Evolutionary conservation across 2,113 vertebrate species (phyloP), one percentile per base, ranked within the genome.

Genomic region (Thunnus maccoyii): DNA sequence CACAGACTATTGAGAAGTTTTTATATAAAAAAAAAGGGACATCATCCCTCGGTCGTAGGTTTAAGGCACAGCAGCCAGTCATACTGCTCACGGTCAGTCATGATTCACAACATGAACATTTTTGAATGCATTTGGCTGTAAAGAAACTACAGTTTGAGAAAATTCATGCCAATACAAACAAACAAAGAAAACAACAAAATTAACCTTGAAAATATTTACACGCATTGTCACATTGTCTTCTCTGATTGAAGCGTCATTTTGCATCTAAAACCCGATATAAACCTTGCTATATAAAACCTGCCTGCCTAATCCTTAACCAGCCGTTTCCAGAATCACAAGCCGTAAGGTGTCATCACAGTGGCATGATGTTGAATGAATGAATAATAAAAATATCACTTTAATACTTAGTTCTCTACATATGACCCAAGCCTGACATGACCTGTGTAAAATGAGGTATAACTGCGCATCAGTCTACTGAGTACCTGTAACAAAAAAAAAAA

Each of bases 11-110:
- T 91, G 88, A 89, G 86, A 90, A 83, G 88, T 89, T 91, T 92
- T 89, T 86, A 84, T 89, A 92, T 87, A 88, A 89, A 85, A 86
- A 86, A 81, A 65, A 85, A 48, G 80, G 85, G 78, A 85, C 67
- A 80, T 86, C 30, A 60, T 92, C 88, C 91, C 91, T 91, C 87
- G 78, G 89, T 91, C 72, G 69, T 89, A 86, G 60, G 76, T 90
- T 86, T 95, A 95, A 96, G 95, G 95, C 95, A 96, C 94, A 92
- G 86, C 89, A 91, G 91, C 94, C 92, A 86, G 80, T 83, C 89
- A 86, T 73, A 91, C 84, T 83, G 91, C 87, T 88, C 87, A 88
- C 66, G 66, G 82, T 91, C 87, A 87, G 76, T 80, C 83, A 88
- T 82, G 80, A 89, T 84, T 91, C 82, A 89, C 74, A 88, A 82